Evolutionary conservation across 2,888 invertebrate genomes (phyloP), one percentile per base, ranked within the genome.

Genomic region (Eudemis profundana): DNA sequence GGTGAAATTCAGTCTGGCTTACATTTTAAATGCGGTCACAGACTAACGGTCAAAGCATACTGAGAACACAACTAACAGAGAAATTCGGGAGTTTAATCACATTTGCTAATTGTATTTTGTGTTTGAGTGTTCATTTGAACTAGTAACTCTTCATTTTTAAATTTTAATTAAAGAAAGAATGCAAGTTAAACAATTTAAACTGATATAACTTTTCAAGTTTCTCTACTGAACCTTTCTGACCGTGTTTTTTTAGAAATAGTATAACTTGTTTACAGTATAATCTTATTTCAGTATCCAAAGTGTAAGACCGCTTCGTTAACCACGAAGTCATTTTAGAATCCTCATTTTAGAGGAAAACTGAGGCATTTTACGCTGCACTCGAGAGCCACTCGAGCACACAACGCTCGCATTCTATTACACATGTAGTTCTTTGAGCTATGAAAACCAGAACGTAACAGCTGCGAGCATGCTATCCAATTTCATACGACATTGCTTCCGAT

Each of bases 381-480:
- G 42, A 15, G 17, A 29, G 15, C 54, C 17, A 56, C 42, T 56
- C 27, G 27, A 29, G 56, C 29, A 44, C 54, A 14, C 14, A 40
- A 12, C 15, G 21, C 19, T n/a, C 40, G 15, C 40, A 27, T 44
- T 51, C 23, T 50, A 29, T 50, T 42, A 42, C 50, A 50, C 42
- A 50, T 17, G n/a, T 40, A 29, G 21, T 51, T 42, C 40, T 50
- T 61, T 19, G 50, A 40, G 46, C 36, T 47, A 27, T 44, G 14
- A 46, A 50, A 61, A 54, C 53, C 38, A 47, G 17, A 42, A 42
- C 51, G 51, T 62, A 54, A 29, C 38, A 38, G 46, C 36, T 47
- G 54, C 21, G 10, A 19, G 57, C 57, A 27, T 56, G 42, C 27
- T 17, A 62, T 56, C 47, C 54, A 62, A 62, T 62, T 54, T 54